A percentile compares a stretch with the other conserved stretches of the same genome.
Conservation (phyloP, 2,888 invertebrate species). For the Phytoseiulus persimilis region DNA sequence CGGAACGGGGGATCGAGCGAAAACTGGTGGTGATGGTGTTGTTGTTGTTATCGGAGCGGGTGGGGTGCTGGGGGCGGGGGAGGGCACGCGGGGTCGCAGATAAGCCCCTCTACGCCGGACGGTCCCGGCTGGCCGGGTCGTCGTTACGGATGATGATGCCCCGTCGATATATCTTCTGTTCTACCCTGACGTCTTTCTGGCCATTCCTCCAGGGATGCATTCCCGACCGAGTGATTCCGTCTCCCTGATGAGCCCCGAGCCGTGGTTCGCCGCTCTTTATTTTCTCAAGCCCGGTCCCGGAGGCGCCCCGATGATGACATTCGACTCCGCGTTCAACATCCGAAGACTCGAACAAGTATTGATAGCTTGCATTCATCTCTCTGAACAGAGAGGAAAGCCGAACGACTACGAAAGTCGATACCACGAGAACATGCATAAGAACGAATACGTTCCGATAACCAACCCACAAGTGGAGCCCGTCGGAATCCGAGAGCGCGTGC, state of each 20-base stretch:
- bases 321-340: neutral
- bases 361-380: neutral
- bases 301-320: neutral
- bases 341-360: neutral
- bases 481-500: neutral
- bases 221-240: too few relatives aligned
- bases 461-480: neutral
- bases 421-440: neutral
- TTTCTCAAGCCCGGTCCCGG: neutral
- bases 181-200: neutral
- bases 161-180: neutral
- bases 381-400: neutral
- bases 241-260: too few relatives aligned
- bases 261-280: neutral
- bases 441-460: neutral
- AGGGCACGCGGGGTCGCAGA: neutral
- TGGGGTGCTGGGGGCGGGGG: neutral
- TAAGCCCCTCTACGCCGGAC: neutral
- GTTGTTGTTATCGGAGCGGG: neutral
- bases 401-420: neutral
- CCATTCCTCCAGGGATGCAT: neutral
- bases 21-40: neutral
- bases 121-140: neutral
- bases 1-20: neutral
- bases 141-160: neutral